phyloP scores from a whole-genome alignment of 2,113 vertebrate genomes.

The western clawed frog (Xenopus tropicalis) region UCB_Xtro_10.0 CM004449.2:127616001-127616500 shows the following conservation, averaged over 20 bases:
- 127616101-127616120: not conserved
- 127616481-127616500: too few relatives aligned
- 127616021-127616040: not conserved
- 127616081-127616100: not conserved
- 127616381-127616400: not conserved
- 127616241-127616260: not conserved
- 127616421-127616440: slow-evolving; percentile 31
- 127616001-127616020: not conserved
- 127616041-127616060: not conserved
- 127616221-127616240: not conserved
- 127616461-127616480: too few relatives aligned
- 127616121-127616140: slow-evolving; percentile 17
- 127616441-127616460: slow-evolving; percentile 11
- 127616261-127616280: not conserved
- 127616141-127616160: not conserved
- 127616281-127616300: not conserved
- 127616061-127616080: slow-evolving; percentile 17
- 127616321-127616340: not conserved
- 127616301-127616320: not conserved
- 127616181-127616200: not conserved
- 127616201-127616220: not conserved
- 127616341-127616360: not conserved
- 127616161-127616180: not conserved
- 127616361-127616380: not conserved
- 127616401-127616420: not conserved